Base-by-base conservation (phyloP, 1,140 invertebrate species). In the Marisa cornuarietis region DNA sequence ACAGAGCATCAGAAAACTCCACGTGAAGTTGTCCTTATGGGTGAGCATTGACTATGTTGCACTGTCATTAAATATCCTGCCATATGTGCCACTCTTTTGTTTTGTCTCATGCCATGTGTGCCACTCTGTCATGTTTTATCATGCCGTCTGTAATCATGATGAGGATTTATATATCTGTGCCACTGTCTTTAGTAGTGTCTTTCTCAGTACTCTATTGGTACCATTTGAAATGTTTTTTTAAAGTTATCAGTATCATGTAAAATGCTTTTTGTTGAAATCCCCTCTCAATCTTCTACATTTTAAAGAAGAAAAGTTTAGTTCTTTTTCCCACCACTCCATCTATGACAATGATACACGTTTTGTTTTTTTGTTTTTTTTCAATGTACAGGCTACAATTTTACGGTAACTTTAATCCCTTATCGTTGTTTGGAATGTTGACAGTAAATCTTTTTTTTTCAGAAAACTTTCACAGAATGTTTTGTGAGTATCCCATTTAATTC, bases 391-490 rank as follows among this genome's bases (percentile, higher is more conserved):
- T 68, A n/a, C 22, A n/a, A 22, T 31, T 24, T 68, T 10, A 24
- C 5, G 18, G 68, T 42, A 78, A 82, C 26, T 71, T 71, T 24
- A 76, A 54, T 54, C 65, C 62, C 20, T 79, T 24, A 65, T 22
- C 1, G 24, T 18, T 6, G 14, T 31, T 73, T 66, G 62, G 24
- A 14, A 79, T n/a, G 31, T 78, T 68, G 52, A 61, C 31, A 42
- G 6, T 61, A 77, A 58, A 72, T 81, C 71, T 76, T 82, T 85
- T 75, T 87, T 87, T 93, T 93, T 83, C 92, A 94, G 96, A 99
- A 93, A 99, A 99, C 92, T 99, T 96, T 90, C 98, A 99, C 93
- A 95, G 97, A 88, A 93, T 99, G 86, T 95, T 96, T 89, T 90
- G 92, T 93, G 87, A 91, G 91, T 91, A 82, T 78, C 18, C 22